Conservation (phyloP, 2,888 invertebrate species). For the Scaeva pyrastri region DNA sequence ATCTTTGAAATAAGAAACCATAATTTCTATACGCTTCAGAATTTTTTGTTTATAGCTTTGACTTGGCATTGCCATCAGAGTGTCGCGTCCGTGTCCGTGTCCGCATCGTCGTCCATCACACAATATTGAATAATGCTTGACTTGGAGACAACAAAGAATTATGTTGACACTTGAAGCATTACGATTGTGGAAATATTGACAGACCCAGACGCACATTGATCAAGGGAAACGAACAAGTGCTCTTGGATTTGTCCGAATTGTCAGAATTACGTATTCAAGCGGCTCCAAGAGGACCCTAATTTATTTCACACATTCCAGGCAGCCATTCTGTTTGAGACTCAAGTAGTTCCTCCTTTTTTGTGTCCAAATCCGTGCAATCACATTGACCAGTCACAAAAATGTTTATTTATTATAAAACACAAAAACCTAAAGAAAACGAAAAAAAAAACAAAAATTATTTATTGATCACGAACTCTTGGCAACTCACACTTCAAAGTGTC, state of each 20-base stretch:
- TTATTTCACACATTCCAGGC: slow-evolving; percentile 69
- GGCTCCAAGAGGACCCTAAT: slow-evolving; percentile 57
- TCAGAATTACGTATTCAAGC: slow-evolving; percentile 65
- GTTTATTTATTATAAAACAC: slow-evolving; percentile 38
- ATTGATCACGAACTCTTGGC: slow-evolving; percentile 68
- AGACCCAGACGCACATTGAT: slow-evolving; percentile 64
- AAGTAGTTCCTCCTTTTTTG: slow-evolving; percentile 26
- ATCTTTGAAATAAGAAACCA: slow-evolving; percentile 40
- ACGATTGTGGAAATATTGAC: slow-evolving; percentile 39
- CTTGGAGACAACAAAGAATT: slow-evolving; percentile 52
- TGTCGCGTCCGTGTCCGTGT: slow-evolving; percentile 10
- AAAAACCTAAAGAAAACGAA: slow-evolving; percentile 35
- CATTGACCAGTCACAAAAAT: slow-evolving; percentile 46
- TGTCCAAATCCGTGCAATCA: slow-evolving; percentile 18
- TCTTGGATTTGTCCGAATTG: slow-evolving; percentile 55
- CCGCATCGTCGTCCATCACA: slow-evolving; percentile 48
- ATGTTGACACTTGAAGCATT: slow-evolving; percentile 62
- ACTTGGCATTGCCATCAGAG: background rate
- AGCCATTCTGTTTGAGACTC: slow-evolving; percentile 31
- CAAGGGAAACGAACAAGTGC: slow-evolving; percentile 44
- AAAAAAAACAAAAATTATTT: slow-evolving; percentile 60
- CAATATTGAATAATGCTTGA: slow-evolving; percentile 2
- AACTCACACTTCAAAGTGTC: slow-evolving; percentile 74
- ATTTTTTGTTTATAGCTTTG: slow-evolving; percentile 46
- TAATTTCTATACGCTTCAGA: slow-evolving; percentile 44